Percentiles rank a stretch among this genome's conserved stretches.
Conservation (phyloP, 2,888 invertebrate genomes). For the Diarsia brunnea region DNA sequence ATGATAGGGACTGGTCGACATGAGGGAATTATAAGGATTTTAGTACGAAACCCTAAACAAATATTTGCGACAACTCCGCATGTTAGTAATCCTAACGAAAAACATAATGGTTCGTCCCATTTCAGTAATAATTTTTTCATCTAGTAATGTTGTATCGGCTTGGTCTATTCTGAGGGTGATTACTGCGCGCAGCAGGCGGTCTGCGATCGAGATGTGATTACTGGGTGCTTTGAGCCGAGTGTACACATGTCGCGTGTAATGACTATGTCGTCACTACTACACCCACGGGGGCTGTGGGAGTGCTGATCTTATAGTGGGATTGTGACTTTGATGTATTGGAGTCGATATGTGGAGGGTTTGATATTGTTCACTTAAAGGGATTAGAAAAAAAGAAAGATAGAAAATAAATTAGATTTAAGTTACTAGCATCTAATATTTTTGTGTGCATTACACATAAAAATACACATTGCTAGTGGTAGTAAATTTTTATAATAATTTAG, state of each 20-base stretch:
- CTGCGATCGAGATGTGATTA: conserved; percentile 23
- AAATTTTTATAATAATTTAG: too few relatives aligned
- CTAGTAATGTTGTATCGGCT: background rate
- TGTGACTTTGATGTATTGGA: conserved; percentile 6
- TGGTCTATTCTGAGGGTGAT: conserved; percentile 19
- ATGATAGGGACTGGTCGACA: background rate
- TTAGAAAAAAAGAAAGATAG: background rate
- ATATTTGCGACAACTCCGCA: conserved; percentile 13
- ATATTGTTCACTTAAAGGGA: background rate
- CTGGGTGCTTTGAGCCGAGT: background rate
- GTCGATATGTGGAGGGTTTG: background rate
- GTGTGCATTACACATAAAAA: background rate
- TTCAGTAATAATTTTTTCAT: background rate
- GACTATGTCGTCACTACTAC: conserved; percentile 8
- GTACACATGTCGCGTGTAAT: conserved; percentile 34
- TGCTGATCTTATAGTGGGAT: background rate
- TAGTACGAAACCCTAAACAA: conserved; percentile 1
- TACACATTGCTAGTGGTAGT: background rate
- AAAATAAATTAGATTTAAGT: background rate
- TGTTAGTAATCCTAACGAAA: conserved; percentile 15
- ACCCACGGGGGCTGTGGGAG: conserved; percentile 21
- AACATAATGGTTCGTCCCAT: background rate
- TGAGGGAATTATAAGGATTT: conserved; percentile 3
- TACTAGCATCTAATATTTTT: background rate
- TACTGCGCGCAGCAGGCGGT: conserved; percentile 17